Evolutionary conservation across 2,888 invertebrate genomes (phyloP), one percentile per base, ranked within the genome.

Genomic region (Protodeltote pygarga): DNA sequence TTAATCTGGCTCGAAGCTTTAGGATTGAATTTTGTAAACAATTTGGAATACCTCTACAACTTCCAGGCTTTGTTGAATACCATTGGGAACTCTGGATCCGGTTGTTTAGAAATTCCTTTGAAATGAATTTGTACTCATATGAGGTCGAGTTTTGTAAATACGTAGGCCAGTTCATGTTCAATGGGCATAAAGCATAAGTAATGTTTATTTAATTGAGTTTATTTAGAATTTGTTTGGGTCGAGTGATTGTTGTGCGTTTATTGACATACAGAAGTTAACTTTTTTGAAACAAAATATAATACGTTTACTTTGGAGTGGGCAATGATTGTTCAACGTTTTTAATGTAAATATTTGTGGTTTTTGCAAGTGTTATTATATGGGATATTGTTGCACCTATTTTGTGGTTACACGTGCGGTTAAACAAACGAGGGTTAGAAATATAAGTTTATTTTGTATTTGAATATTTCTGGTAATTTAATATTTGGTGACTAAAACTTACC

Each of bases 11-110:
- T 85, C 88, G 87, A 83, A 89, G 91, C 88, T 90, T 89, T 87
- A 87, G 89, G 91, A 91, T 91, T 92, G 91, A 91, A 91, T 91
- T 92, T 90, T 90, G 90, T 91, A 89, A 91, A 92, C 91, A 92
- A 92, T 91, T 92, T 92, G 85, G 80, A 85, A 88, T 92, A 91
- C 89, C 89, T 90, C 87, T 85, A 82, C 88, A 90, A 90, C 83
- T 90, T 89, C 72, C 87, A 86, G 87, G 90, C 89, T 91, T 90
- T 92, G 91, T 92, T 85, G 81, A 88, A 91, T 90, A 85, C 91
- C 90, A 89, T 85, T 85, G 90, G 89, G 89, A 87, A 79, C 84
- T 81, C 84, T 79, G 85, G 78, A 77, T 82, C 77, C 78, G 80
- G 85, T 87, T 90, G 90, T 89, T 89, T 85, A 79, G 83, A 85